A percentile compares a stretch with the other conserved stretches of the same genome.
These are phyloP conservation scores for Rambutsinella grinnellia DNA, from an alignment of 2,888 invertebrate genomes.

Conservation along the genomic window DNA sequence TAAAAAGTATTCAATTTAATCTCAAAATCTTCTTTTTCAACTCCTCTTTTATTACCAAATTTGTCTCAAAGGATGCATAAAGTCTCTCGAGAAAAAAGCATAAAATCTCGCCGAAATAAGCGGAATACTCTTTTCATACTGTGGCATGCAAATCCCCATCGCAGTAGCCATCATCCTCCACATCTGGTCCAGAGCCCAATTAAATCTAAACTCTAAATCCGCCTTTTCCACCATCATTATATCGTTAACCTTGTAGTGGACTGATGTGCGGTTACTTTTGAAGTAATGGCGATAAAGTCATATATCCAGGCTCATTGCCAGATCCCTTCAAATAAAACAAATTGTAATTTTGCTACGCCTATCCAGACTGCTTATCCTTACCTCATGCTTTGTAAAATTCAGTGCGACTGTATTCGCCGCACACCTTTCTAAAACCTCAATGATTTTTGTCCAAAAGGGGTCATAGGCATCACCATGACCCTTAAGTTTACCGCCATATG, in stretches of 20 bases:
- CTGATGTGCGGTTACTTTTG: constrained; percentile 7
- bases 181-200: constrained; percentile 52
- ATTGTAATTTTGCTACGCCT: no score
- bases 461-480: no score
- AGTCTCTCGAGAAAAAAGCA: constrained; percentile 31
- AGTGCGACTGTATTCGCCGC: background rate
- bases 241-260: constrained; percentile 4
- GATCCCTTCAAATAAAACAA: no score
- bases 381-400: constrained; percentile 35
- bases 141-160: constrained; percentile 49
- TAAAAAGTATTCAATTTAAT: background rate
- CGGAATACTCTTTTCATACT: constrained; percentile 31
- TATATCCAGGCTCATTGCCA: no score
- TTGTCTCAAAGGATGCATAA: constrained; percentile 31
- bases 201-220: constrained; percentile 52
- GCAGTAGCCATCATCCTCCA: constrained; percentile 55
- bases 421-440: constrained; percentile 26
- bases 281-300: constrained; percentile 4
- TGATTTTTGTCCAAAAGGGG: constrained; percentile 48
- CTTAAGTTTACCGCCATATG: no score
- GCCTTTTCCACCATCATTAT: constrained; percentile 48
- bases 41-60: constrained; percentile 27
- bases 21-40: background rate
- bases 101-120: constrained; percentile 46
- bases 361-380: background rate